Percentiles rank a stretch among this genome's conserved stretches.
Conservation (phyloP, 1,140 invertebrate species). For the Drosophila athabasca region DNA sequence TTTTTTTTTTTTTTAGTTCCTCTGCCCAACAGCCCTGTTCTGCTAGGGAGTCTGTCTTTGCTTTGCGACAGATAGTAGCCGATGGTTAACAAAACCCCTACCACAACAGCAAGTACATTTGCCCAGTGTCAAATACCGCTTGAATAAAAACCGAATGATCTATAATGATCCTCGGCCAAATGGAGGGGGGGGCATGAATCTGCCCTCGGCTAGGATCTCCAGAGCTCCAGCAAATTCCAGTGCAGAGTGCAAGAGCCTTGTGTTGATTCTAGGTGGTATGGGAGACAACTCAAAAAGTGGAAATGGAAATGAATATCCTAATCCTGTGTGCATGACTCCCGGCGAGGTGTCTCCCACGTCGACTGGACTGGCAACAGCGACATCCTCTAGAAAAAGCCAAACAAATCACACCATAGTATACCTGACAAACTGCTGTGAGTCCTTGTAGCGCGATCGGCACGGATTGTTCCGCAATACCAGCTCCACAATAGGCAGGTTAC, state of each 20-base stretch:
- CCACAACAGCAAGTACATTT: constrained; percentile 38
- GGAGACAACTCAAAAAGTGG: constrained; percentile 44
- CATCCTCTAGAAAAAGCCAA: constrained; percentile 23
- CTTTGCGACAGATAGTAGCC: constrained; percentile 5
- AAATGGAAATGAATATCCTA: constrained; percentile 30
- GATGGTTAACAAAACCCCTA: not conserved
- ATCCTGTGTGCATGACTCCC: constrained; percentile 34
- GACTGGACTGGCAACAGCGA: constrained; percentile 8
- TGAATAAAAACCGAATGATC: not conserved
- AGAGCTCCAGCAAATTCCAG: no score
- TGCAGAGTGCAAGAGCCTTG: no score
- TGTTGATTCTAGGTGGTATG: constrained; percentile 1
- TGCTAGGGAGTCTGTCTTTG: not conserved
- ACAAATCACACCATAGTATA: constrained; percentile 85
- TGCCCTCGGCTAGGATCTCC: no score
- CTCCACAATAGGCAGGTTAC: constrained; percentile 89
- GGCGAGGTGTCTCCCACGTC: constrained; percentile 50
- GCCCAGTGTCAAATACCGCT: constrained; percentile 26
- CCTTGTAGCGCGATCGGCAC: constrained; percentile 90
- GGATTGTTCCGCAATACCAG: constrained; percentile 92
- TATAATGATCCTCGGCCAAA: no score
- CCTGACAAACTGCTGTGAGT: constrained; percentile 92
- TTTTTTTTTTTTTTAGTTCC: constrained; percentile 1
- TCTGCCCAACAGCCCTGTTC: constrained; percentile 15
- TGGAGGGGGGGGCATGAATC: no score